phyloP scores from a whole-genome alignment of 2,888 invertebrate genomes.

The Tetragonula carbonaria region DNA sequence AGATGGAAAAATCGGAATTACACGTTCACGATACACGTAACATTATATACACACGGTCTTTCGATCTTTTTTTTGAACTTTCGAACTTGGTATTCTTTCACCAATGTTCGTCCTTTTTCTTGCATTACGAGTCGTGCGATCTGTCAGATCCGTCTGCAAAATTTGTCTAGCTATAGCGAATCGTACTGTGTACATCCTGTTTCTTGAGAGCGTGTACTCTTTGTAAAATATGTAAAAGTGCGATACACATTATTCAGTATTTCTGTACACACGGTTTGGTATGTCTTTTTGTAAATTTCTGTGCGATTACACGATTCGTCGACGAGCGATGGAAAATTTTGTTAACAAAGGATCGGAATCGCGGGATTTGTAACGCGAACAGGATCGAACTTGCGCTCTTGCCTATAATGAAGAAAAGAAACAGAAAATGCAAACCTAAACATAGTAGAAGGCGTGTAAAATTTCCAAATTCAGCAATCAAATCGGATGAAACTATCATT shows the following conservation, averaged over 20 bases:
- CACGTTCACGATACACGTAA: constrained; percentile 56
- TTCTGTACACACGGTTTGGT: constrained; percentile 57
- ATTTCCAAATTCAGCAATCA: not conserved
- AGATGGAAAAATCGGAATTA: constrained; percentile 28
- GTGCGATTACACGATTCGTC: constrained; percentile 49
- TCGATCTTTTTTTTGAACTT: constrained; percentile 54
- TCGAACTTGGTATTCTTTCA: not conserved
- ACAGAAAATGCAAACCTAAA: not conserved
- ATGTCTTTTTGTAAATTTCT: constrained; percentile 51
- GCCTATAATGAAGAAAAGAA: constrained; percentile 23
- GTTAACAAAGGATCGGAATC: constrained; percentile 48
- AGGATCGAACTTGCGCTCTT: constrained; percentile 42
- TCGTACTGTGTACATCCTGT: constrained; percentile 34
- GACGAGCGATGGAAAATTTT: constrained; percentile 23
- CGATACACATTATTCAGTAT: constrained; percentile 45
- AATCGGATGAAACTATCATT: not conserved
- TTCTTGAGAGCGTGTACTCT: constrained; percentile 44
- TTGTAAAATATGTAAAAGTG: constrained; percentile 62
- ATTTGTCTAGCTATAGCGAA: constrained; percentile 26
- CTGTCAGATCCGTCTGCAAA: constrained; percentile 20
- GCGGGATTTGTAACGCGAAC: constrained; percentile 58
- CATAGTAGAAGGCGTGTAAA: not conserved
- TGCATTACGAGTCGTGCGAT: constrained; percentile 48
- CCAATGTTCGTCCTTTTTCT: constrained; percentile 20
- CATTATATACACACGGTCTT: constrained; percentile 60